Base-by-base conservation (phyloP, 37 sponge, comb jelly and placozoan species). In the Beroe ovata region DNA sequence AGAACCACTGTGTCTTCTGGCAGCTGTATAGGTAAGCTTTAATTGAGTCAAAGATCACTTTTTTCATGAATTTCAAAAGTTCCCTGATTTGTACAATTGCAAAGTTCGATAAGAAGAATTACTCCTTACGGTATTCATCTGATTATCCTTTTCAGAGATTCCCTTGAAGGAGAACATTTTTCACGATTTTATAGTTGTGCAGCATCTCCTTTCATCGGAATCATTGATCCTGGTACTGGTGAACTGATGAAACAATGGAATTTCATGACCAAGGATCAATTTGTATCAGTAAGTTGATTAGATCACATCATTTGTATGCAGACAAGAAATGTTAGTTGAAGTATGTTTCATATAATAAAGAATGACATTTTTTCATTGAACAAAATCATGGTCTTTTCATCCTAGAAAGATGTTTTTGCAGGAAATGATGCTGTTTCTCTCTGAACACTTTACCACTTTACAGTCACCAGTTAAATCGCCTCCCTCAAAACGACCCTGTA, bases 211-310 rank as follows among this genome's bases (percentile, higher is more conserved):
- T 77, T 77, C 33, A 77, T 77, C 23, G 84, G 84, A 1, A 36
- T 77, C 11, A 77, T 77, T 28, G 84, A 77, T 40, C 84, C 84
- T 21, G 54, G 84, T 1, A 77, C 84, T 39, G 84, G 84, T 6
- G 84, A 77, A 35, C 84, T 77, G 23, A 77, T 77, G 84, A 42
- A 21, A 77, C 84, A 77, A n/a, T 77, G 84, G 84, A 77, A 30
- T 23, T 77, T 77, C 22, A 30, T 77, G 38, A 77, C 84, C 3
- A 77, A 77, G 54, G 54, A 77, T 6, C 54, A 77, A 29, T 77
- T 77, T 42, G 26, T 77, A 0, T 3, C 41, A 23, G 63, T 62
- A 20, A 26, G 63, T 62, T 62, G 11, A 47, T 47, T 47, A n/a
- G n/a, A n/a, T n/a, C n/a, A n/a, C n/a, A n/a, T n/a, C n/a, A n/a